A percentile compares a stretch with the other conserved stretches of the same genome.
Evolutionary conservation across 2,888 invertebrate species (phyloP).

Genomic region (Flexamia atlantica): DNA sequence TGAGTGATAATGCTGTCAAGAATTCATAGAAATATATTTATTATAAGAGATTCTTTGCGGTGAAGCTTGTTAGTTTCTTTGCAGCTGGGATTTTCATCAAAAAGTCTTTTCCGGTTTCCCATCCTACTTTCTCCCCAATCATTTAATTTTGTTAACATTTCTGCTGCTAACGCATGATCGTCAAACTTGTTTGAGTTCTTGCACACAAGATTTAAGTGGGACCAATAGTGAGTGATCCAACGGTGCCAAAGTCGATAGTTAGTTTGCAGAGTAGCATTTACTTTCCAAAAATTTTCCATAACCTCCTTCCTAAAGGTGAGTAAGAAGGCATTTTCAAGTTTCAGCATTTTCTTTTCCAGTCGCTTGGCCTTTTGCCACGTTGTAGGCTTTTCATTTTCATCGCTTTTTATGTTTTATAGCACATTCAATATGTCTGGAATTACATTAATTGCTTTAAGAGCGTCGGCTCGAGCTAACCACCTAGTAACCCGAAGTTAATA

Average conservation of each 20-base stretch:
- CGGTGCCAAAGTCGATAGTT: conserved; percentile 26
- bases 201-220: conserved; percentile 47
- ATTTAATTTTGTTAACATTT: conserved; percentile 38
- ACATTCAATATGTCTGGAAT: conserved; percentile 6
- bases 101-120: conserved; percentile 23
- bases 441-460: conserved; percentile 44
- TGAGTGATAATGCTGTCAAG: conserved; percentile 52
- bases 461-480: conserved; percentile 38
- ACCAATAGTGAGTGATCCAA: conserved; percentile 40
- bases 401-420: conserved; percentile 32
- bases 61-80: conserved; percentile 37
- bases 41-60: conserved; percentile 51
- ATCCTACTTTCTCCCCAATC: conserved; percentile 39
- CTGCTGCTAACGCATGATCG: conserved; percentile 25
- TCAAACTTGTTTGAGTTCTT: conserved; percentile 49
- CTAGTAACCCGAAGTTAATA: conserved; percentile 29
- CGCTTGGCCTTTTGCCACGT: conserved; percentile 29
- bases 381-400: conserved; percentile 35
- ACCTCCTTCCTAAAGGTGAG: conserved; percentile 44
- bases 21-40: conserved; percentile 50
- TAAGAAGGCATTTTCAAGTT: conserved; percentile 48
- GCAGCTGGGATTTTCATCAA: conserved; percentile 27
- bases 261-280: conserved; percentile 53
- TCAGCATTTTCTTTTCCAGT: conserved; percentile 26
- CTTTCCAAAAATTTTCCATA: conserved; percentile 39